Conservation (phyloP, 2,113 vertebrate species). For the Cyanoliseus patagonus region DNA sequence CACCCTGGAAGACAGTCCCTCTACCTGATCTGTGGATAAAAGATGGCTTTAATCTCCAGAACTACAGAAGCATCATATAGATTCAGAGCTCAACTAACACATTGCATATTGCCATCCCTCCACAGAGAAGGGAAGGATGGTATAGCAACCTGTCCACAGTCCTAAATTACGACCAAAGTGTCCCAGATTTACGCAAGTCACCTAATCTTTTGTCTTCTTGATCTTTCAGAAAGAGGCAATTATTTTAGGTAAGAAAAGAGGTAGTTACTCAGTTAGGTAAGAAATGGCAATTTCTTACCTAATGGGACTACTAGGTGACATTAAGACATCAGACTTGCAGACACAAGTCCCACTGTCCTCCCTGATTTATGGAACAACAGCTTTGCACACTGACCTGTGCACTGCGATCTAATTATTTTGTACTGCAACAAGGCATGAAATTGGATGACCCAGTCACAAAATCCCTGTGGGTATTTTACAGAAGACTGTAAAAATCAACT, state of each 20-base stretch:
- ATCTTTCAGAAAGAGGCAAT: background rate
- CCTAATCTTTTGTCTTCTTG: background rate
- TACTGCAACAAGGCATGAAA: background rate
- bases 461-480: slow-evolving; percentile 41
- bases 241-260: background rate
- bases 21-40: background rate
- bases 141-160: background rate
- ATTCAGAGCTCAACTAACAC: background rate
- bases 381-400: background rate
- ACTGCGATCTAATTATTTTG: background rate
- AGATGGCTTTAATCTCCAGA: background rate
- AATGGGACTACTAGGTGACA: background rate
- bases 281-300: background rate
- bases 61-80: background rate
- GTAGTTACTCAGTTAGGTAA: background rate
- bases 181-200: background rate
- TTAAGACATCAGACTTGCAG: background rate
- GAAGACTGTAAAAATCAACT: slow-evolving; percentile 13
- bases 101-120: background rate
- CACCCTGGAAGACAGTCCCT: background rate
- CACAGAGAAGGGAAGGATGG: background rate
- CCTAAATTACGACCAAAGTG: background rate
- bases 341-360: background rate
- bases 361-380: background rate
- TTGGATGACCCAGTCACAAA: slow-evolving; percentile 64